Conservation (phyloP, 2,888 invertebrate species). For the Tipula lateralis region DNA sequence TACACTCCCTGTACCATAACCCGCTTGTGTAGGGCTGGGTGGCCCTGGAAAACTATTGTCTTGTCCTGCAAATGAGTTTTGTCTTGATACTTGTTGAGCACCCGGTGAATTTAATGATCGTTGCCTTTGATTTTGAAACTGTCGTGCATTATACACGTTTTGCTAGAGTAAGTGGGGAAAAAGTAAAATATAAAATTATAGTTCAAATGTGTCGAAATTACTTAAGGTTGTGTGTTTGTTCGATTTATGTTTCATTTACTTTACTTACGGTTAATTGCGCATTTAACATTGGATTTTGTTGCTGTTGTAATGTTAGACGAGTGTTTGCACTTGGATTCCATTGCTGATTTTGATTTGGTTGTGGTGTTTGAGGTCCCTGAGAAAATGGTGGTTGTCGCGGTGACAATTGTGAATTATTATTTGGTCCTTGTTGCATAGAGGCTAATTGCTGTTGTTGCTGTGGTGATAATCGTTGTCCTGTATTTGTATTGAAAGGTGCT, state of each 20-base stretch:
- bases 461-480: conserved; percentile 46
- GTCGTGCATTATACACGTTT: conserved; percentile 43
- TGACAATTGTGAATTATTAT: conserved; percentile 46
- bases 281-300: conserved; percentile 84
- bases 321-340: conserved; percentile 38
- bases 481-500: conserved; percentile 40
- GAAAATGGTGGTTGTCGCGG: conserved; percentile 44
- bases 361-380: conserved; percentile 39
- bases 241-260: not conserved
- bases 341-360: conserved; percentile 38
- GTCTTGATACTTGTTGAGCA: conserved; percentile 43
- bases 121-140: conserved; percentile 43
- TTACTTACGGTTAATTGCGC: conserved; percentile 71
- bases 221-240: not conserved
- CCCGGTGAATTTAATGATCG: conserved; percentile 47
- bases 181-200: conserved; percentile 28
- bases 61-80: conserved; percentile 44
- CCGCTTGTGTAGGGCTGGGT: conserved; percentile 42
- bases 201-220: not conserved
- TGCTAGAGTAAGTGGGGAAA: conserved; percentile 28
- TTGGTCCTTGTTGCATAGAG: conserved; percentile 34
- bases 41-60: conserved; percentile 40
- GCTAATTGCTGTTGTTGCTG: conserved; percentile 39
- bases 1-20: conserved; percentile 41
- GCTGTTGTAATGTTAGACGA: conserved; percentile 61